Evolutionary conservation across 2,797 vertebrate genomes (phyloP).

Genomic region (Poeciliopsis gracilis): DNA sequence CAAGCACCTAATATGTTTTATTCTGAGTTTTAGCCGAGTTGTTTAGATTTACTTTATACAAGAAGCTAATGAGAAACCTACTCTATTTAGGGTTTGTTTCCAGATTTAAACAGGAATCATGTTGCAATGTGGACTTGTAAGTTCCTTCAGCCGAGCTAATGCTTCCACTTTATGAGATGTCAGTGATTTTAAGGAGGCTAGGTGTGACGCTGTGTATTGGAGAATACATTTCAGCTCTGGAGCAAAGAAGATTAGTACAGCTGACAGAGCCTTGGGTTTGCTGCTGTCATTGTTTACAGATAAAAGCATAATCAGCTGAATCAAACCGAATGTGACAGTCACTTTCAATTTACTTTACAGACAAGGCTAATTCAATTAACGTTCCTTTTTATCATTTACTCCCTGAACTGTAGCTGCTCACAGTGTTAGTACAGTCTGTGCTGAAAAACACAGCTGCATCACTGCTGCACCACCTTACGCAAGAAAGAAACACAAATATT

Average conservation of each 20-base stretch:
- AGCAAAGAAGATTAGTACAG: slow-evolving; percentile 57
- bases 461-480: neutral
- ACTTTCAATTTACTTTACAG: slow-evolving; percentile 53
- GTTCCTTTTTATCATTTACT: slow-evolving; percentile 18
- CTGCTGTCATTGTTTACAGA: slow-evolving; percentile 40
- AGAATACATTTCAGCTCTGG: slow-evolving; percentile 33
- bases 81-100: slow-evolving; percentile 15
- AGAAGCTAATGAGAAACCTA: slow-evolving; percentile 18
- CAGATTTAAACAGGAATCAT: slow-evolving; percentile 12
- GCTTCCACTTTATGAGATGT: slow-evolving; percentile 31
- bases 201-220: slow-evolving; percentile 5
- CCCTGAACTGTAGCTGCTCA: slow-evolving; percentile 24
- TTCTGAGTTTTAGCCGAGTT: slow-evolving; percentile 11
- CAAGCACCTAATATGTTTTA: slow-evolving; percentile 17
- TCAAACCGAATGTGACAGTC: slow-evolving; percentile 51
- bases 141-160: slow-evolving; percentile 15
- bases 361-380: slow-evolving; percentile 54
- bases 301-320: slow-evolving; percentile 42
- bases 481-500: slow-evolving; percentile 18
- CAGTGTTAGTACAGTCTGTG: slow-evolving; percentile 15
- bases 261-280: slow-evolving; percentile 35
- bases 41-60: slow-evolving; percentile 22
- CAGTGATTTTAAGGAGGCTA: slow-evolving; percentile 20
- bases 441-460: neutral
- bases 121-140: slow-evolving; percentile 4